Conservation (phyloP, 2,113 vertebrate genomes). For the Bucco capensis region DNA sequence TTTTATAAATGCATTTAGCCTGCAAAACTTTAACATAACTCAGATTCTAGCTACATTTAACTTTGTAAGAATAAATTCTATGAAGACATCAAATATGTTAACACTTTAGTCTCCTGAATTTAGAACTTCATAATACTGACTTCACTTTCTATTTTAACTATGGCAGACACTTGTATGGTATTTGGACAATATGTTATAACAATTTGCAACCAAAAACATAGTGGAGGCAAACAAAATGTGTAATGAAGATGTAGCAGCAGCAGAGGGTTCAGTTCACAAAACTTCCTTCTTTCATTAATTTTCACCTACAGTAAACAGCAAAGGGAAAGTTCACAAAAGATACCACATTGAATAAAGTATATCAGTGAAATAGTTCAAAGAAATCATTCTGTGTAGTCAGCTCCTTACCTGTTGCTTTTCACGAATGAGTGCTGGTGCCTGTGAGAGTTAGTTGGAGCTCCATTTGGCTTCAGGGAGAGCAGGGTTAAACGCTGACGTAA, state of each 20-base stretch:
- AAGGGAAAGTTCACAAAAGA: neutral
- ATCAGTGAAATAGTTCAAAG: neutral
- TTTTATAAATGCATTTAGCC: slow-evolving; percentile 10
- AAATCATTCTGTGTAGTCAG: neutral
- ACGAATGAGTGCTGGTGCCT: neutral
- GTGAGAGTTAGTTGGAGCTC: neutral
- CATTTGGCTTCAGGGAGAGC: neutral
- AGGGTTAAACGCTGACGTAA: neutral
- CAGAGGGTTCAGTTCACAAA: neutral
- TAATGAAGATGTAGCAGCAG: neutral
- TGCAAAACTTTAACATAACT: slow-evolving; percentile 20
- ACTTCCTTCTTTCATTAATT: neutral
- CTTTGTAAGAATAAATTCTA: slow-evolving; percentile 10
- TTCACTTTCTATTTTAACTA: slow-evolving; percentile 35
- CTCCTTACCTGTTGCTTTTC: neutral
- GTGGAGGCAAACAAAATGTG: neutral
- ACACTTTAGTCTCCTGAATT: slow-evolving; percentile 16
- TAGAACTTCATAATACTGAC: slow-evolving; percentile 18
- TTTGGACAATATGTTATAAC: slow-evolving; percentile 2
- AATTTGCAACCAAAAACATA: slow-evolving; percentile 16
- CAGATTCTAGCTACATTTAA: neutral
- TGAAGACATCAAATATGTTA: neutral
- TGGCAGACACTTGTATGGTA: slow-evolving; percentile 10
- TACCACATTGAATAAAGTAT: neutral
- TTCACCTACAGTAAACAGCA: neutral